These are phyloP conservation scores for Leuciscus waleckii DNA, from an alignment of 2,797 vertebrate genomes.

Conservation along the genomic window DNA sequence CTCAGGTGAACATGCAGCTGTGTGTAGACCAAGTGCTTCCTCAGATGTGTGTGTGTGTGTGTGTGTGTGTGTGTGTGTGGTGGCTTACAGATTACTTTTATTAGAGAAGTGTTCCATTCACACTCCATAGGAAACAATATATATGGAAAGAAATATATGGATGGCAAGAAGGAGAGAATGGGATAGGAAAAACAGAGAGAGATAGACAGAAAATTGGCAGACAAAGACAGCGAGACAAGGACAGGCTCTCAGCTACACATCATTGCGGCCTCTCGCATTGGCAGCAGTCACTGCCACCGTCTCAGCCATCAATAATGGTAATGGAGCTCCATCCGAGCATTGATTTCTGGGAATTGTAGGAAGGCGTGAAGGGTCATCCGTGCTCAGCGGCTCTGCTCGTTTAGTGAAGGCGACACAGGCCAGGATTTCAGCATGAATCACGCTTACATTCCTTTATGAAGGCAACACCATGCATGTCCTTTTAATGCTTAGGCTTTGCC, in stretches of 20 bases:
- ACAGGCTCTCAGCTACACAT: constrained; percentile 37
- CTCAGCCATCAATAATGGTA: constrained; percentile 61
- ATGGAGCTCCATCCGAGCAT: constrained; percentile 55
- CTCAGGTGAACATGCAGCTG: constrained; percentile 51
- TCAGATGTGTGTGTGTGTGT: not conserved
- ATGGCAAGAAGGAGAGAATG: constrained; percentile 2
- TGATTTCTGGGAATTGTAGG: constrained; percentile 58
- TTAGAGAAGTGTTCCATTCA: constrained; percentile 16
- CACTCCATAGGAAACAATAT: not conserved
- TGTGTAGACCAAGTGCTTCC: constrained; percentile 37
- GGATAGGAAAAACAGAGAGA: constrained; percentile 7
- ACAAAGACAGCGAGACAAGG: constrained; percentile 38
- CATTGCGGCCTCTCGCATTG: constrained; percentile 42
- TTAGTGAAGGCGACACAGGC: constrained; percentile 25
- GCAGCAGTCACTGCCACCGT: constrained; percentile 49
- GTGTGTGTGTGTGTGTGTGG: constrained; percentile 8
- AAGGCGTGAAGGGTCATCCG: constrained; percentile 47
- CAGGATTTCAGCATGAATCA: constrained; percentile 41
- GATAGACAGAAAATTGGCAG: not conserved
- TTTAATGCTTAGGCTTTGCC: constrained; percentile 2
- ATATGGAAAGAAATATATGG: not conserved
- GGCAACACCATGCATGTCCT: not conserved
- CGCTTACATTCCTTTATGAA: constrained; percentile 21
- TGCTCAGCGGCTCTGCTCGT: constrained; percentile 37
- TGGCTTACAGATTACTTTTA: constrained; percentile 18